Conservation (phyloP, 30 jellyfish, hydroid and myxozoan genomes). For the Nemopilema nomurai region DNA sequence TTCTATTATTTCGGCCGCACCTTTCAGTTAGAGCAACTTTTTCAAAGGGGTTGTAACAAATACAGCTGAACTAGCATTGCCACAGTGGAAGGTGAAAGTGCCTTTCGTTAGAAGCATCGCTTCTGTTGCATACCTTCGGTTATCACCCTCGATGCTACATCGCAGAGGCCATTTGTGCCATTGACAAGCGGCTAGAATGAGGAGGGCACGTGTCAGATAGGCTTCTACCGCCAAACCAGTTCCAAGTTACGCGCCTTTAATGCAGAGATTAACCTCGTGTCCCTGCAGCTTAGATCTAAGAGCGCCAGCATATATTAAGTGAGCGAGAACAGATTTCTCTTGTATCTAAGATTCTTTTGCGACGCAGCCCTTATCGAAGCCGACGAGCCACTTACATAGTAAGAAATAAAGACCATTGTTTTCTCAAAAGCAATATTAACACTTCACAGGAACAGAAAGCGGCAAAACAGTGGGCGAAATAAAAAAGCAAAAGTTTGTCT, state of each 20-base stretch:
- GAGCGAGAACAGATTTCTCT: neutral
- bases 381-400: neutral
- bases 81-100: no score
- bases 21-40: no score
- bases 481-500: neutral
- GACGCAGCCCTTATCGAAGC: neutral
- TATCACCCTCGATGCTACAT: neutral
- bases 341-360: neutral
- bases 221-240: neutral
- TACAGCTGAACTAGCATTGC: no score
- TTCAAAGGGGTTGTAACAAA: no score
- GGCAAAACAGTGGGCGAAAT: neutral
- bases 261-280: neutral
- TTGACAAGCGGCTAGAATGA: neutral
- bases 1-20: no score
- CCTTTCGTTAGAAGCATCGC: no score
- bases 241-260: neutral
- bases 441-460: neutral
- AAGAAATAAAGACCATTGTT: neutral
- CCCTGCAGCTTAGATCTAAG: neutral
- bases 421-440: neutral
- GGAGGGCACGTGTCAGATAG: neutral
- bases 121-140: neutral
- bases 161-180: neutral
- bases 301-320: neutral